Evolutionary conservation across 2,113 vertebrate genomes (phyloP), one percentile per base, ranked within the genome.

Genomic region (Calidris pugnax): DNA sequence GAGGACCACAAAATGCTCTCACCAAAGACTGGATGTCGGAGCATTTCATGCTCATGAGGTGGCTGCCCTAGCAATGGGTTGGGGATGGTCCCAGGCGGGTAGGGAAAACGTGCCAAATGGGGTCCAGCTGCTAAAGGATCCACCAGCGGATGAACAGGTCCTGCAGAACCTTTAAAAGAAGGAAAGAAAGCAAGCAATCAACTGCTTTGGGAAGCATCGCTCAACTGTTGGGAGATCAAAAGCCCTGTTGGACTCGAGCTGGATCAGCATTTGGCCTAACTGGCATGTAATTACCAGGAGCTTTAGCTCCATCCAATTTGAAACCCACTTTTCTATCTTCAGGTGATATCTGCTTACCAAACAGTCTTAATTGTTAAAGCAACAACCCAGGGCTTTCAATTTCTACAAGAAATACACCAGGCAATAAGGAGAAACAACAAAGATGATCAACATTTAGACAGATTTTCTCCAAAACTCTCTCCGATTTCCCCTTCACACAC

Each of bases 1-100:
- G 18, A 91, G 77, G n/a, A 43, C 39, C 22, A 7, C 4, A 6
- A 28, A 78, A 33, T 26, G 24, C 60, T 96, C 99, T 97, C 97
- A 99, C 99, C 99, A 21, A 99, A 99, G 69, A 99, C 98, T 6
- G 99, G 99, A 95, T 99, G 99, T 87, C 99, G 98, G 53, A 99
- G 99, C 99, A 99, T 99, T 98, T 99, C 99, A 62, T 99, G 99
- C 97, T 99, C 99, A 1, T 99, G 99, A n/a, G 99, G 99, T 7
- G 98, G 98, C 97, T 99, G 99, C 73, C 98, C 99, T 71, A 99
- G 98, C 96, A 99, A 98, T 39, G 99, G 97, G 97, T 99, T 99
- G 95, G 99, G 99, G 97, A 99, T 99, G 96, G 98, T 98, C 92
- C 99, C 99, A 22, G 98, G 99, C 1, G 99, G 99, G 95, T 99